A percentile compares a stretch with the other conserved stretches of the same genome.
Conservation (phyloP, 2,113 vertebrate genomes). For the Orthochromis indermauri region DNA sequence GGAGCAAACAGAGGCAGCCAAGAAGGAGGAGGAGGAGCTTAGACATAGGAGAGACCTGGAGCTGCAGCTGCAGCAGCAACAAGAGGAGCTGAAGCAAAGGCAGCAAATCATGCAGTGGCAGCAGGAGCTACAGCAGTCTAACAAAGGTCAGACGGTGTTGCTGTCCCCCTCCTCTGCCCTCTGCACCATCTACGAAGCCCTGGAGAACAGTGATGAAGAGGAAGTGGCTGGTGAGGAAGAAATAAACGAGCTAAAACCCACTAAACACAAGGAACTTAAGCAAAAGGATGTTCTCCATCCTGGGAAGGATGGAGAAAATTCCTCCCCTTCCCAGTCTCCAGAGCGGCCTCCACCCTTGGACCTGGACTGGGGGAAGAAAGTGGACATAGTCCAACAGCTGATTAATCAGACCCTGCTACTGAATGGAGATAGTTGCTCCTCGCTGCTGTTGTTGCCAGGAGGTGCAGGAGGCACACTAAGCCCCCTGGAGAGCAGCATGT, state of each 20-base stretch:
- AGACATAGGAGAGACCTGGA: constrained; percentile 44
- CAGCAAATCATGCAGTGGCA: constrained; percentile 68
- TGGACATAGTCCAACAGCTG: constrained; percentile 83
- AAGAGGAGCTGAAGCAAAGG: constrained; percentile 62
- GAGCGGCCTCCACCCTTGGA: constrained; percentile 52
- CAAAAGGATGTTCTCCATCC: neutral
- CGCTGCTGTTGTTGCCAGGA: constrained; percentile 54
- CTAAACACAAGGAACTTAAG: neutral
- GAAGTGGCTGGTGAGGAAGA: constrained; percentile 17
- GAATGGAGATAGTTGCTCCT: constrained; percentile 65
- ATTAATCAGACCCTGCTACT: constrained; percentile 82
- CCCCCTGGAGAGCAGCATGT: constrained; percentile 81
- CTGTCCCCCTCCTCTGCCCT: constrained; percentile 66
- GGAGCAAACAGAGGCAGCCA: neutral
- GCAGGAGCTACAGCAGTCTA: constrained; percentile 52
- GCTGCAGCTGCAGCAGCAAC: constrained; percentile 58
- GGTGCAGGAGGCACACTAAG: constrained; percentile 72
- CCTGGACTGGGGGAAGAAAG: constrained; percentile 72
- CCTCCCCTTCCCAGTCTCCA: constrained; percentile 21
- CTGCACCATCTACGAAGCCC: constrained; percentile 71
- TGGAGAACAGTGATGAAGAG: constrained; percentile 63
- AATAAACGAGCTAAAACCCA: neutral
- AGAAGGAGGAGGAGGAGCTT: constrained; percentile 13
- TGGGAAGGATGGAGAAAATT: neutral
- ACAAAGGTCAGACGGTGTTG: constrained; percentile 11